These are phyloP conservation scores for Hydrolagus affinis DNA, from an alignment of 2,113 vertebrate species.

Conservation along the genomic window DNA sequence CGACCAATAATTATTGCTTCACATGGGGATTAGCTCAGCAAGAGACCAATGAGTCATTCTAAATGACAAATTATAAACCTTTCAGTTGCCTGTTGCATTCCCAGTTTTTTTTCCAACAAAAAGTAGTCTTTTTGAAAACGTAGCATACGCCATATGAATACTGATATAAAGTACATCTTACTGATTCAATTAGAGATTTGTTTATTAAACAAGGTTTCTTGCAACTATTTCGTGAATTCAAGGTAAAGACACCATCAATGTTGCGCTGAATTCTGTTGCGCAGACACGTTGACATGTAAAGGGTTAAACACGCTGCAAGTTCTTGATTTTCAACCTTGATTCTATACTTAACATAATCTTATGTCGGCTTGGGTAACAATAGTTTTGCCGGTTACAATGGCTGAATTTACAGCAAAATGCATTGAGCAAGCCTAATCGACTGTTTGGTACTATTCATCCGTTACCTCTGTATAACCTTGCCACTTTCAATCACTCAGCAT, in stretches of 20 bases:
- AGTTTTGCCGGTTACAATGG: not conserved
- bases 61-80: slow-evolving; percentile 29
- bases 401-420: not conserved
- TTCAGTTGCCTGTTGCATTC: slow-evolving; percentile 1
- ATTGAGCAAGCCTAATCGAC: slow-evolving; percentile 2
- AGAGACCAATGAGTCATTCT: slow-evolving; percentile 14
- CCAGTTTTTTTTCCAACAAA: not conserved
- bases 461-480: slow-evolving; percentile 3
- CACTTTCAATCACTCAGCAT: slow-evolving; percentile 18
- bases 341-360: not conserved
- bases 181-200: not conserved
- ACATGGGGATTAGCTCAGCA: slow-evolving; percentile 23
- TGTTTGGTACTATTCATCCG: not conserved
- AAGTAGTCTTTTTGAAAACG: not conserved
- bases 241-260: not conserved
- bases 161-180: not conserved
- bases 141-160: too few relatives aligned
- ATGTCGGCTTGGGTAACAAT: not conserved
- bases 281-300: not conserved
- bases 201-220: not conserved
- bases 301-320: not conserved
- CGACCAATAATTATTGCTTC: slow-evolving; percentile 17
- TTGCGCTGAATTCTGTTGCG: not conserved
- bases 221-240: not conserved
- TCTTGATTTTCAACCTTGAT: not conserved